These are phyloP conservation scores for Haemorhous mexicanus DNA, from an alignment of 2,113 vertebrate species.

Conservation along the genomic window DNA sequence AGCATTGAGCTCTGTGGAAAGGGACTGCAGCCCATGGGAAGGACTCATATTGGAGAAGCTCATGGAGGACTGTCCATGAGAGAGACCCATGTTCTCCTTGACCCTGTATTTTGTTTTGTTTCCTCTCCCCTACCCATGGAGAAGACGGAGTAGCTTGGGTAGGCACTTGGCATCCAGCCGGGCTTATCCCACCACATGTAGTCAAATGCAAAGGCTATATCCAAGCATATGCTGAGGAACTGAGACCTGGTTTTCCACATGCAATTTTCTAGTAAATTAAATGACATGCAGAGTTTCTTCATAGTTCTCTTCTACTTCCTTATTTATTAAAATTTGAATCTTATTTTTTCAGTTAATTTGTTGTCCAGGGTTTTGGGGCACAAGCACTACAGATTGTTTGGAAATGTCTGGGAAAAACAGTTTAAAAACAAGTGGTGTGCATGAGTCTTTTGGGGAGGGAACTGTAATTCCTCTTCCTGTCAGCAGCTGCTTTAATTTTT, in stretches of 20 bases:
- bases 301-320: not conserved
- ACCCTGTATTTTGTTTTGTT: not conserved
- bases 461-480: not conserved
- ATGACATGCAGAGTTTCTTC: not conserved
- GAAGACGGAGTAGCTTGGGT: not conserved
- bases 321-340: not conserved
- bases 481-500: not conserved
- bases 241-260: not conserved
- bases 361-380: not conserved
- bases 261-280: not conserved
- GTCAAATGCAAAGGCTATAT: not conserved
- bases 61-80: not conserved
- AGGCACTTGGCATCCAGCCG: not conserved
- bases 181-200: not conserved
- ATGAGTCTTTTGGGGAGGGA: not conserved
- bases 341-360: not conserved
- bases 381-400: not conserved
- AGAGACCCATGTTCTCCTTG: not conserved
- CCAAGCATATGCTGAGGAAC: not conserved
- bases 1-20: too few relatives aligned
- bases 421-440: not conserved
- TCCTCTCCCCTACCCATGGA: not conserved
- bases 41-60: not conserved
- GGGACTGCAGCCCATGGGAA: not conserved
- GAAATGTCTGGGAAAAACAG: not conserved